phyloP scores from a whole-genome alignment of 2,113 vertebrate genomes.

The Jacana jacana region DNA sequence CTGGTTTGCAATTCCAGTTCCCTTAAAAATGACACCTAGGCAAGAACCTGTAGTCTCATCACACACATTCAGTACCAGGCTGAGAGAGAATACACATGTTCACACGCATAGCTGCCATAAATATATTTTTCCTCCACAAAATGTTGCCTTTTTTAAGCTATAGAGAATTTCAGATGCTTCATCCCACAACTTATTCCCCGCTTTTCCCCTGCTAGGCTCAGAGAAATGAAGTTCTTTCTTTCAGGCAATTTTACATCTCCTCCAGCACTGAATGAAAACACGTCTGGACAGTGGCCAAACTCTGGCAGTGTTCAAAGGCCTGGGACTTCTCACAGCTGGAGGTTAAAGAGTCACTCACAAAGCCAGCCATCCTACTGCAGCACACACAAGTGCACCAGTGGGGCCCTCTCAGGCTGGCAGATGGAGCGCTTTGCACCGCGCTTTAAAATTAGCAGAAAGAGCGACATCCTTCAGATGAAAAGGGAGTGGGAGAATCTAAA shows the following conservation, averaged over 20 bases:
- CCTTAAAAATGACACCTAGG: not conserved
- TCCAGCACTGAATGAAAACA: constrained; percentile 26
- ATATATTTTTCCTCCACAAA: not conserved
- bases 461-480: constrained; percentile 27
- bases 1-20: not conserved
- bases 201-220: not conserved
- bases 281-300: constrained; percentile 29
- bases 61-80: not conserved
- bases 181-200: not conserved
- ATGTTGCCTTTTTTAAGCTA: not conserved
- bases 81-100: not conserved
- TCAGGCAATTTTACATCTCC: not conserved
- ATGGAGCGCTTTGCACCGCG: not conserved
- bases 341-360: constrained; percentile 27
- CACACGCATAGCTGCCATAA: not conserved
- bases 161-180: not conserved
- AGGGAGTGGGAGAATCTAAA: constrained; percentile 46
- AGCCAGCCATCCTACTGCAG: constrained; percentile 11
- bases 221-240: not conserved
- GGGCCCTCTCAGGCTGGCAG: constrained; percentile 42
- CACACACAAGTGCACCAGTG: not conserved
- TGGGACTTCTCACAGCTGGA: constrained; percentile 44
- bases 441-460: constrained; percentile 48
- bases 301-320: constrained; percentile 38
- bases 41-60: not conserved